phyloP scores from a whole-genome alignment of 2,797 vertebrate species.

The Alca torda region DNA sequence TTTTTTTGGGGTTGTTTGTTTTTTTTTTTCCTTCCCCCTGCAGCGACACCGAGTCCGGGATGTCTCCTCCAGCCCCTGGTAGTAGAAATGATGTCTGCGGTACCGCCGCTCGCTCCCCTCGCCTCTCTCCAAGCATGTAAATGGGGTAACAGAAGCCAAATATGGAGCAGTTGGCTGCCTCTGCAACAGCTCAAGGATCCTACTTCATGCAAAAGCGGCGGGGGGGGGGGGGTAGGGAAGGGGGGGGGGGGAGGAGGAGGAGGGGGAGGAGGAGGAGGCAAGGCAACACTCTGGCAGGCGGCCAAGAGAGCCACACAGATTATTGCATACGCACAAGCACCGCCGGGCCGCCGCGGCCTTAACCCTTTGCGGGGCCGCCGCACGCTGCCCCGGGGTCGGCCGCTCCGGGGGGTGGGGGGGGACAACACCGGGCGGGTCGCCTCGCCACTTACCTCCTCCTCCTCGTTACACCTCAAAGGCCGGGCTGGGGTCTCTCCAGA shows the following conservation, averaged over 20 bases:
- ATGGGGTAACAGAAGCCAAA: conserved; percentile 87
- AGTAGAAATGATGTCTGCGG: conserved; percentile 92
- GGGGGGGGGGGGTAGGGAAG: background rate
- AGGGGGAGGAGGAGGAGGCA: conserved; percentile 62
- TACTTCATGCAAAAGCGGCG: conserved; percentile 80
- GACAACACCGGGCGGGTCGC: background rate
- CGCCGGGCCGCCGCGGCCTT: conserved; percentile 71
- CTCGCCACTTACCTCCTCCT: conserved; percentile 20
- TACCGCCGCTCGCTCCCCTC: conserved; percentile 81
- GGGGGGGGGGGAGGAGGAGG: background rate
- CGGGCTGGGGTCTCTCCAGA: background rate
- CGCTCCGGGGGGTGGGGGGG: background rate
- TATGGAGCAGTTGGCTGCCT: conserved; percentile 91
- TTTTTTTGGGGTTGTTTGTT: background rate
- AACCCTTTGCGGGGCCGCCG: conserved; percentile 72
- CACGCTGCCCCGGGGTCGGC: background rate
- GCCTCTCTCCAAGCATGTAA: conserved; percentile 80
- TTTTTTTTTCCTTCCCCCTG: conserved; percentile 82
- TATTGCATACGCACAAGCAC: conserved; percentile 74
- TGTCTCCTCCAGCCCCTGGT: conserved; percentile 87
- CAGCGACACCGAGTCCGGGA: conserved; percentile 85
- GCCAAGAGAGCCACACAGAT: conserved; percentile 78
- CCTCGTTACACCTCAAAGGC: background rate
- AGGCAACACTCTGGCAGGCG: conserved; percentile 77
- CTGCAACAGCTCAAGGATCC: conserved; percentile 84